Evolutionary conservation across 2,113 vertebrate genomes (phyloP), one percentile per base, ranked within the genome.

Genomic region (Hippocampus comes): DNA sequence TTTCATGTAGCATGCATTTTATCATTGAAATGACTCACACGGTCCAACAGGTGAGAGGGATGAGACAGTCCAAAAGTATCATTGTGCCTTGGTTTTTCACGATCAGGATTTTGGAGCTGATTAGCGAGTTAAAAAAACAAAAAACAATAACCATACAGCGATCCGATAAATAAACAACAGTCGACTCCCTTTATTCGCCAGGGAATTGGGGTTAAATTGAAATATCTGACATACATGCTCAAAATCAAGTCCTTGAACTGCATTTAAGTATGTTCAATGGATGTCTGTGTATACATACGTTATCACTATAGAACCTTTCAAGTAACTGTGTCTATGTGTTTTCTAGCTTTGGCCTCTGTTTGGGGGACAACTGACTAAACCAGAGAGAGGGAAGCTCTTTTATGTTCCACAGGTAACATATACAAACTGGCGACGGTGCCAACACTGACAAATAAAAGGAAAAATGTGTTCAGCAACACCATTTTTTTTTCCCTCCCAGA

Each of bases 351-450:
- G 97, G 97, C 97, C 97, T 72, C 88, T 99, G 69, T 99, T 98
- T 90, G 96, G 97, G 70, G 97, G 97, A 21, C 81, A 88, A 63
- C 90, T 99, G 83, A 99, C 96, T 10, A 99, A 99, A 90, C 97
- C 97, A 21, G 94, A 97, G 18, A 92, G 96, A 86, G 97, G 97
- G 61, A 99, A 98, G 75, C 91, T 99, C 49, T 99, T 99, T 89
- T 99, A 99, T 42, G 96, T 98, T 83, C 97, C 97, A 46, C 97
- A 99, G 96, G 97, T 99, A 90, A 79, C 51, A 53, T 2, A 8
- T 23, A 0, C 21, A 17, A 51, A 2, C 9, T 17, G 15, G n/a
- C 14, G 9, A 34, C n/a, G 43, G 2, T 60, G 63, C 15, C 11
- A 57, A 9, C 25, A 30, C 8, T 25, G 8, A 67, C 49, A 51